Evolutionary conservation across 2,888 invertebrate species (phyloP).

Genomic region (Teleogryllus oceanicus): DNA sequence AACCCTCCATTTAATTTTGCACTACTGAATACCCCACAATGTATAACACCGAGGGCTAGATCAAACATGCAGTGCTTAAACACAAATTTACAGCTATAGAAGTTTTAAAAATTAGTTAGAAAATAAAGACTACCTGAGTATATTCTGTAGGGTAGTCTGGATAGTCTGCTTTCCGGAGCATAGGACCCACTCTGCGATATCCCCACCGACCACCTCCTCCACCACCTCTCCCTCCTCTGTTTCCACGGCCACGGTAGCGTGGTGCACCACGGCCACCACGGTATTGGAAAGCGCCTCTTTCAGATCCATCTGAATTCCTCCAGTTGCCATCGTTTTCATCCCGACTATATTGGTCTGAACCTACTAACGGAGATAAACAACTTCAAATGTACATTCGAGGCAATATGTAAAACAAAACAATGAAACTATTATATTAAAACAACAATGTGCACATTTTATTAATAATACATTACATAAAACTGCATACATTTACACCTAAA

Average conservation of each 20-base stretch:
- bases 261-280: constrained; percentile 41
- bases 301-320: constrained; percentile 28
- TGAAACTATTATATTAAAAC: background rate
- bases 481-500: too few species aligned
- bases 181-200: constrained; percentile 48
- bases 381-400: background rate
- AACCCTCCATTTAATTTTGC: background rate
- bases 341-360: constrained; percentile 21
- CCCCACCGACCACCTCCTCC: constrained; percentile 53
- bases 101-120: too few species aligned
- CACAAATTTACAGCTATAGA: too few species aligned
- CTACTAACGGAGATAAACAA: background rate
- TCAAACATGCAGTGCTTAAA: too few species aligned
- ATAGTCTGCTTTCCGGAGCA: constrained; percentile 52
- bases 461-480: too few species aligned
- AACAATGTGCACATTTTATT: too few species aligned
- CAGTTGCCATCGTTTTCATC: constrained; percentile 33
- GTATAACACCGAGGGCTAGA: too few species aligned
- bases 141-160: constrained; percentile 52
- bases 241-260: constrained; percentile 45
- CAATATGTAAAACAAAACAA: background rate
- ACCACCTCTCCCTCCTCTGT: constrained; percentile 47
- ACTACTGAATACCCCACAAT: too few species aligned
- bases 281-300: constrained; percentile 26
- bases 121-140: constrained; percentile 45